Evolutionary conservation across 1,140 invertebrate genomes (phyloP), one percentile per base, ranked within the genome.

Genomic region (Leptonema lineaticorne): DNA sequence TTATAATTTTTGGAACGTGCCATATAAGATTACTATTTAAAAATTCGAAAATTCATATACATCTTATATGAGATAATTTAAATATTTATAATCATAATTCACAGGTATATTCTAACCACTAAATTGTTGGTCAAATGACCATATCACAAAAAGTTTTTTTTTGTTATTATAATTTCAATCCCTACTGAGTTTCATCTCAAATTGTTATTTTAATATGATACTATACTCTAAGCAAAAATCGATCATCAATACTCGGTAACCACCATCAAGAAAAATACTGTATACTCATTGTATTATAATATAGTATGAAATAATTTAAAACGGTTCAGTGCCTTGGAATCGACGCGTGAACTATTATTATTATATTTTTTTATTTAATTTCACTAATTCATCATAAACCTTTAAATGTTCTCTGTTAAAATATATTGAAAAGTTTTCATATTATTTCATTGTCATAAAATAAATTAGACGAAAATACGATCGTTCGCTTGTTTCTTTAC

Each of bases 391-490:
- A 33, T 11, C 30, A 6, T 33, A 6, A 5, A 33, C 5, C 30
- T 11, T 33, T 33, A 33, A 33, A 33, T 33, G 5, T 11, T 33
- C 30, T 6, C 30, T 33, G 30, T 33, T 5, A 6, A 5, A 11
- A 33, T 33, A 33, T 33, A 33, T 33, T n/a, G n/a, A n/a, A n/a
- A n/a, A n/a, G n/a, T n/a, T n/a, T n/a, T n/a, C n/a, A n/a, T n/a
- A n/a, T n/a, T n/a, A n/a, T n/a, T n/a, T n/a, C n/a, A 33, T 33
- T 11, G 26, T 48, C 41, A 14, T 7, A 22, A 48, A 20, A 53
- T 6, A 24, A 48, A 33, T 67, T 60, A 72, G 29, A 72, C 71
- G 46, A 72, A 72, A 56, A 72, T 72, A 58, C 56, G 63, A 64
- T 67, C 53, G 60, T 67, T 69, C 50, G 66, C 66, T 18, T 69